These are phyloP conservation scores for Lathronympha strigana DNA, from an alignment of 2,888 invertebrate species.

Conservation along the genomic window DNA sequence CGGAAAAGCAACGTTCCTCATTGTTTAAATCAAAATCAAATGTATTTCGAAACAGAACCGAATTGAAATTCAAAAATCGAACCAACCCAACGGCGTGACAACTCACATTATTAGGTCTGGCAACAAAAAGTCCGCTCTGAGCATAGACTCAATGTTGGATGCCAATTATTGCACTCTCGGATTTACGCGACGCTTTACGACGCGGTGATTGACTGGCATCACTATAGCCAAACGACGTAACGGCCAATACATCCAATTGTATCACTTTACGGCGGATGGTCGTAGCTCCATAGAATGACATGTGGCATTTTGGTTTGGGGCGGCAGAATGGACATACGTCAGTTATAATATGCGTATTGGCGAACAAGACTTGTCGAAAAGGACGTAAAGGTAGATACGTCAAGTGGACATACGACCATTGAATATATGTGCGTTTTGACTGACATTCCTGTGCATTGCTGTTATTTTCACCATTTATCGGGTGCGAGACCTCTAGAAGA, in stretches of 20 bases:
- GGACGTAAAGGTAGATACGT: neutral
- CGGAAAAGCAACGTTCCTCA: no score
- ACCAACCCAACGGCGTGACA: conserved; percentile 17
- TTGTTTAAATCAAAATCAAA: neutral
- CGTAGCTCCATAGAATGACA: neutral
- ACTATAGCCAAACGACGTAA: conserved; percentile 42
- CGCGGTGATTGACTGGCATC: conserved; percentile 57
- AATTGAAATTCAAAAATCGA: conserved; percentile 23
- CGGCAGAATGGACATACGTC: conserved; percentile 9
- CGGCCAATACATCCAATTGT: neutral
- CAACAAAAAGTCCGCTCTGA: conserved; percentile 30
- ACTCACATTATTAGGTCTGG: conserved; percentile 36
- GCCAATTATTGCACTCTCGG: conserved; percentile 71
- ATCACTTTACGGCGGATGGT: neutral
- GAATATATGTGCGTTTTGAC: conserved; percentile 3
- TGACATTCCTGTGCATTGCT: conserved; percentile 20
- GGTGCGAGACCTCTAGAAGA: neutral
- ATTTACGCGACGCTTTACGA: conserved; percentile 64
- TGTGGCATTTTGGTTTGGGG: neutral
- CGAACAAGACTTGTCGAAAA: conserved; percentile 18
- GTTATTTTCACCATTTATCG: neutral
- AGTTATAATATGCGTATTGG: conserved; percentile 1
- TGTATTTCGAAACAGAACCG: neutral
- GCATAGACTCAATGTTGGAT: conserved; percentile 46
- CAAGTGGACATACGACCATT: neutral